Evolutionary conservation across 2,888 invertebrate genomes (phyloP), one percentile per base, ranked within the genome.

Genomic region (Notodonta ziczac): DNA sequence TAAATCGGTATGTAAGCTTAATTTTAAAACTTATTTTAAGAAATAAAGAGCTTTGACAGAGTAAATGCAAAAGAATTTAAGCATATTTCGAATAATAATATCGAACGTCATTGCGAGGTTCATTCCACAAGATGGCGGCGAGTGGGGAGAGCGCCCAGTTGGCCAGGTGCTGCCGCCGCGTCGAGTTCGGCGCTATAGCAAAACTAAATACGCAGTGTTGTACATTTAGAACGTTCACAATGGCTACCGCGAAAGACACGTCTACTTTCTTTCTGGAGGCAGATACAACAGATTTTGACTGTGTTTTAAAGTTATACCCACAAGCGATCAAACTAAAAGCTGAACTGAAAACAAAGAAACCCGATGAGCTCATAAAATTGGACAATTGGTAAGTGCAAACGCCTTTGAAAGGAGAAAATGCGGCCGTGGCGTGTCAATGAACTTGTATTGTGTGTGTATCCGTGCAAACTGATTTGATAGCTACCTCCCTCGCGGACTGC

Each of bases 231-330:
- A 93, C 93, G 93, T 91, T 94, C 94, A 96, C 96, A 95, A 96
- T 96, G 96, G 96, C 96, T 95, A 96, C 96, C 95, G 95, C 96
- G 95, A 96, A 96, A 96, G 97, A 97, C 95, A 97, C 97, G 94
- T 97, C 97, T 93, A 97, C 97, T 95, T 98, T 98, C 96, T 98
- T 98, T 94, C 96, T 96, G 94, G 96, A 97, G 94, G 98, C 97
- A 90, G 97, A 96, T 94, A 96, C 97, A 86, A 95, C 95, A 91
- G 97, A 97, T 94, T 97, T 97, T 94, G 97, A 97, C 88, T 96
- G 96, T 94, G 97, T 98, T 88, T 95, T 97, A 86, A 97, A 97
- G 94, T 95, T 98, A 85, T 98, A 98, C 94, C 98, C 98, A 82
- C 96, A 98, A 95, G 98, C 98, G 79, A 95, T 98, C 78, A 96